A percentile compares a stretch with the other conserved stretches of the same genome.
Conservation (phyloP, 1,140 invertebrate species). For the Sminthurinus signatus region DNA sequence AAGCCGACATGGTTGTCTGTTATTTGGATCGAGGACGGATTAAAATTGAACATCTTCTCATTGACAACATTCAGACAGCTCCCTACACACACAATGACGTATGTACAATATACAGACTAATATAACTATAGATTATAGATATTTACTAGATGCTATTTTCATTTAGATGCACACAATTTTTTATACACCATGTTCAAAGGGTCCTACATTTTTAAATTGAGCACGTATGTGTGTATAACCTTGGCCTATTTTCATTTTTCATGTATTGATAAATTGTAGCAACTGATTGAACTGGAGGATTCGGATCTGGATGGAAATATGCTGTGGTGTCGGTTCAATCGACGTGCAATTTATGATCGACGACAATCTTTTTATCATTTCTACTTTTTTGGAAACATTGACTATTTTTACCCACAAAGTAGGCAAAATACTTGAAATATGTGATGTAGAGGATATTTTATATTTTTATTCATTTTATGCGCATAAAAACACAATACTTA, state of each 20-base stretch:
- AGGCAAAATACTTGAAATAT: constrained; percentile 4
- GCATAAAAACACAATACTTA: too few relatives aligned
- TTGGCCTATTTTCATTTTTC: too few relatives aligned
- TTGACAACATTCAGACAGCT: constrained; percentile 23
- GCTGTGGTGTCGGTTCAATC: constrained; percentile 37
- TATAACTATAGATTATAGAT: neutral
- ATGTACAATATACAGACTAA: too few relatives aligned
- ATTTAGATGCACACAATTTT: too few relatives aligned
- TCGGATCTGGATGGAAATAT: constrained; percentile 33
- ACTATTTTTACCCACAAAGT: constrained; percentile 24
- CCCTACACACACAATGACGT: constrained; percentile 31
- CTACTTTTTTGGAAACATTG: constrained; percentile 28
- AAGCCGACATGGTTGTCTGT: constrained; percentile 35
- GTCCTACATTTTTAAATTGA: too few relatives aligned
- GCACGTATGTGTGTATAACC: too few relatives aligned
- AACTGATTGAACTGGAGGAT: constrained; percentile 32
- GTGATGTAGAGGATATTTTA: too few relatives aligned
- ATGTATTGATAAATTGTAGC: too few relatives aligned
- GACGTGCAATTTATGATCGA: constrained; percentile 17
- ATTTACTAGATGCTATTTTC: neutral
- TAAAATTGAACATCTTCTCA: constrained; percentile 31
- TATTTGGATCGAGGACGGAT: constrained; percentile 32
- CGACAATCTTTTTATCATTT: constrained; percentile 26
- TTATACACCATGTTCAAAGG: too few relatives aligned
- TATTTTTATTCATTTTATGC: too few relatives aligned